A percentile compares a stretch with the other conserved stretches of the same genome.
These are phyloP conservation scores for Xenentodon cancila DNA, from an alignment of 2,797 vertebrate species.

Conservation along the genomic window DNA sequence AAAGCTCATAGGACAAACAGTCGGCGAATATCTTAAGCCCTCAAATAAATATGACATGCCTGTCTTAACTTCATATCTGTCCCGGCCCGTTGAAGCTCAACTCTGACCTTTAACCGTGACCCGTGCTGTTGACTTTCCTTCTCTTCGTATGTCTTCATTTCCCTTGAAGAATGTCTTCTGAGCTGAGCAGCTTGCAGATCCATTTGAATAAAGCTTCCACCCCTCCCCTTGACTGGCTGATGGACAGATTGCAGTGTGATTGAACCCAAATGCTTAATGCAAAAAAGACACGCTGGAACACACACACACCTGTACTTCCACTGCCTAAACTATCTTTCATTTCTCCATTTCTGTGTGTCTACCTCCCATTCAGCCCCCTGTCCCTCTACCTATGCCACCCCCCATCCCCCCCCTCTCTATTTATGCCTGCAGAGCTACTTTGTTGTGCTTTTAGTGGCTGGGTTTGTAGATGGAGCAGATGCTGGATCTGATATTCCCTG, in stretches of 20 bases:
- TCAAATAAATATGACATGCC: slow-evolving; percentile 66
- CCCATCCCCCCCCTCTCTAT: slow-evolving; percentile 69
- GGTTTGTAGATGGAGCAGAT: slow-evolving; percentile 80
- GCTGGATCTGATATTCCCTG: slow-evolving; percentile 76
- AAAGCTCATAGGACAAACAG: slow-evolving; percentile 48
- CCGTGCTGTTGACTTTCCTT: slow-evolving; percentile 36
- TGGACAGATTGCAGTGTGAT: slow-evolving; percentile 54
- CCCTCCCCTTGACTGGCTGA: slow-evolving; percentile 33
- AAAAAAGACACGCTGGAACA: slow-evolving; percentile 56
- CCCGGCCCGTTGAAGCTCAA: slow-evolving; percentile 50
- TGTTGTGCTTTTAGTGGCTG: slow-evolving; percentile 79
- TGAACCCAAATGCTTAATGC: slow-evolving; percentile 47
- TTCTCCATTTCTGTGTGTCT: slow-evolving; percentile 22
- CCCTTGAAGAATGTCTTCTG: slow-evolving; percentile 41
- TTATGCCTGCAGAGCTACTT: slow-evolving; percentile 78
- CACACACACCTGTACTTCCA: slow-evolving; percentile 20
- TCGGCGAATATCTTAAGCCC: slow-evolving; percentile 55
- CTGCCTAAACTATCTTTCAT: slow-evolving; percentile 37
- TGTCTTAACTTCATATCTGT: slow-evolving; percentile 54
- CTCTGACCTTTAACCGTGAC: slow-evolving; percentile 56
- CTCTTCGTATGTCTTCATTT: slow-evolving; percentile 63
- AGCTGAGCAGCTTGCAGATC: slow-evolving; percentile 31
- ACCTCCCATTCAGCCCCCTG: slow-evolving; percentile 30
- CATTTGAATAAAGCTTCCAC: slow-evolving; percentile 13
- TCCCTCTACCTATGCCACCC: slow-evolving; percentile 16